Base-by-base conservation (phyloP, 2,113 vertebrate species). In the Rhea americana region DNA sequence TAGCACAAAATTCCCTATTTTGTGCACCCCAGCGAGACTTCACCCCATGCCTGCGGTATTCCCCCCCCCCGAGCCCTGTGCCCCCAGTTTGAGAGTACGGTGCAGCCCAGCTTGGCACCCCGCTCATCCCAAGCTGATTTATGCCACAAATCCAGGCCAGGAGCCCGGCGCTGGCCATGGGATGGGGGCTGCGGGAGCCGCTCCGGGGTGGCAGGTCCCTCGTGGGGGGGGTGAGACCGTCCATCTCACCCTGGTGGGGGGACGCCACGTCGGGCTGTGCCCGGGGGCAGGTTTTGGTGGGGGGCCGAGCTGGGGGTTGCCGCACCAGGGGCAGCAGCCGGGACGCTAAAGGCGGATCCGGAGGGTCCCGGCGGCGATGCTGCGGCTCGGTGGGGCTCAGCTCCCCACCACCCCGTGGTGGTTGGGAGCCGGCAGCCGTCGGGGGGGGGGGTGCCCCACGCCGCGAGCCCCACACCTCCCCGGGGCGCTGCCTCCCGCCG, bases 1-100 rank as follows among this genome's bases (percentile, higher is more conserved):
- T 89, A 78, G 82, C 92, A 92, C 94, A 65, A 83, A 92, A 84
- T 53, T 21, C 48, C 74, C 70, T 30, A 15, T 59, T 67, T 7
- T 13, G 35, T 28, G 62, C 16, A 55, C 59, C 47, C 30, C 1
- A 0, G 4, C 0, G 22, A 53, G 22, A 16, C 25, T 13, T 14
- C 51, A 6, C 5, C 50, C 24, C 12, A 13, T 26, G 51, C 51
- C 17, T 26, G 53, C 14, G 8, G 53, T 28, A 26, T 8, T 28
- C 16, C 26, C 26, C 53, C 53, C 53, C 26, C 19, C 51, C 18
- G 25, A 25, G 51, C 51, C 22, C 51, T 5, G 22, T 13, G 51
- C 26, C 51, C 51, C 51, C 51, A 3, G 21, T 22, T 22, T 10
- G 21, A 24, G 50, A 21, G 50, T 24, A 5, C 50, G 7, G 51